Evolutionary conservation across 2,113 vertebrate species (phyloP).

Genomic region (Salvator merianae): DNA sequence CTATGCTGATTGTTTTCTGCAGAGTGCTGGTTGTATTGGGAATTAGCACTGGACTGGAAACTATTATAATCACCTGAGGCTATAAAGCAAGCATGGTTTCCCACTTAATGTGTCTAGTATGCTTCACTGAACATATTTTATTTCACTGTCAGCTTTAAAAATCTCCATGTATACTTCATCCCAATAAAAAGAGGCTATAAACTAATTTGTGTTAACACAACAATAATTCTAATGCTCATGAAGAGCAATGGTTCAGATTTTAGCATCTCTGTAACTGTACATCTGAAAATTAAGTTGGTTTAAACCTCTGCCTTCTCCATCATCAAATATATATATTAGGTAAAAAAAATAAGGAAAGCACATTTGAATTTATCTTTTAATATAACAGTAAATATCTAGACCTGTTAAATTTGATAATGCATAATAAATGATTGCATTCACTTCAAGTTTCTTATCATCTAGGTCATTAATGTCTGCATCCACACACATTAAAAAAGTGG

Average conservation of each 20-base stretch:
- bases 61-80: slow-evolving; percentile 14
- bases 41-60: slow-evolving; percentile 47
- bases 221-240: slow-evolving; percentile 49
- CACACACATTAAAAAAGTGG: too few relatives aligned
- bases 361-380: slow-evolving; percentile 1
- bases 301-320: background rate
- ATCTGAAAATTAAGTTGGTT: slow-evolving; percentile 29
- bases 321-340: slow-evolving; percentile 14
- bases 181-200: slow-evolving; percentile 53
- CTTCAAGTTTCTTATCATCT: background rate
- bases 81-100: slow-evolving; percentile 46
- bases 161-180: slow-evolving; percentile 52
- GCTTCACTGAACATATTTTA: slow-evolving; percentile 55
- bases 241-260: slow-evolving; percentile 46
- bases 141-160: slow-evolving; percentile 60
- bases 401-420: background rate
- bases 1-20: slow-evolving; percentile 35
- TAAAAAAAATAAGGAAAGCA: slow-evolving; percentile 10
- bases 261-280: slow-evolving; percentile 35
- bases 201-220: slow-evolving; percentile 66
- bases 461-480: background rate
- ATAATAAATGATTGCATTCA: background rate
- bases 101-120: slow-evolving; percentile 45
- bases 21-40: slow-evolving; percentile 39
- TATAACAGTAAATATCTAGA: background rate